Evolutionary conservation across 2,113 vertebrate species (phyloP), one percentile per base, ranked within the genome.

Genomic region (Cygnus buccinator): DNA sequence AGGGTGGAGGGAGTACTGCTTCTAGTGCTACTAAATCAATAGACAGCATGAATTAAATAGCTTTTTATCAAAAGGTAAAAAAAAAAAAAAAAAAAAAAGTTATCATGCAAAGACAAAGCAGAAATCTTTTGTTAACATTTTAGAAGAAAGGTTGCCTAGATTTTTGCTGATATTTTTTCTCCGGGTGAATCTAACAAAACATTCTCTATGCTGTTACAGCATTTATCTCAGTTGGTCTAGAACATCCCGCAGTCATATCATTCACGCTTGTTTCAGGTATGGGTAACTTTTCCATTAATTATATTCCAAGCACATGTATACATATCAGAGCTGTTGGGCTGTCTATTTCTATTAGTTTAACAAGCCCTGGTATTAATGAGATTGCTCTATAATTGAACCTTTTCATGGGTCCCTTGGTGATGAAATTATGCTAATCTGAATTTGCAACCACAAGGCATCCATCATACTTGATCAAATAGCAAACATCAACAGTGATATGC

Each of bases 281-380:
- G 62, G 92, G 98, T 96, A 94, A 97, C 97, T 98, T 98, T 98
- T 97, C 98, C 98, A 97, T 97, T 98, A 98, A 99, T 99, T 99
- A 98, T 98, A 98, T 99, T 98, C 98, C 81, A 97, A 97, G 98
- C 98, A 98, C 98, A 99, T 82, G 97, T 98, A 98, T 98, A 98
- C 98, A 97, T 98, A 98, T 98, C 98, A 95, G 98, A 98, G 98
- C 98, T 97, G 98, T 95, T 96, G 97, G 97, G 97, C 96, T 98
- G 98, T 98, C 98, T 98, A 97, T 98, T 98, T 98, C 98, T 98
- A 98, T 98, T 98, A 98, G 98, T 96, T 98, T 99, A 99, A 99
- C 98, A 99, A 99, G 99, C 98, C 97, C 98, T 98, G 96, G 98
- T 99, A 99, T 99, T 99, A 99, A 99, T 99, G 98, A 99, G 99